Conservation (phyloP, 2,113 vertebrate species). For the Podiceps cristatus region DNA sequence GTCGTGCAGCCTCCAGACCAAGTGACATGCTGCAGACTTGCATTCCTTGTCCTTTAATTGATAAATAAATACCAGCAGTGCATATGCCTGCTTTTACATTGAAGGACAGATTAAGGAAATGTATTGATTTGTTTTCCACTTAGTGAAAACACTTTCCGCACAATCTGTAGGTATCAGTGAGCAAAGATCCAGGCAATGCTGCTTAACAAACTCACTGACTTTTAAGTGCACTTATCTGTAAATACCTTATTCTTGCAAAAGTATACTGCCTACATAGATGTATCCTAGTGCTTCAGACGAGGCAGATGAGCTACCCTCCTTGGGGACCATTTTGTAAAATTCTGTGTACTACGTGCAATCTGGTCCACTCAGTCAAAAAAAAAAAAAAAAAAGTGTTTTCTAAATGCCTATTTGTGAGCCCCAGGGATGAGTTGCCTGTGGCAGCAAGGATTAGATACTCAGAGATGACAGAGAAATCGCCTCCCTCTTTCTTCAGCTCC, state of each 20-base stretch:
- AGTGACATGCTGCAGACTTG: background rate
- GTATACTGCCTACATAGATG: background rate
- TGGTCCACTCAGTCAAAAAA: background rate
- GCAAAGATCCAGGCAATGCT: background rate
- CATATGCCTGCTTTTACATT: background rate
- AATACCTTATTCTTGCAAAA: constrained; percentile 4
- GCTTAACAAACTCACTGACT: constrained; percentile 19
- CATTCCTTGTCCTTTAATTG: background rate
- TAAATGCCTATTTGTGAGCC: background rate
- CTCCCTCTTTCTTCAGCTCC: background rate
- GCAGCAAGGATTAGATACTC: background rate
- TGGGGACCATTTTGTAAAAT: constrained; percentile 12
- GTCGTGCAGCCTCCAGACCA: background rate
- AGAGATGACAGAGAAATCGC: background rate
- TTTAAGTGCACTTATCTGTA: constrained; percentile 20
- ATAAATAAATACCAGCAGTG: background rate
- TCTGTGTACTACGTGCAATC: background rate
- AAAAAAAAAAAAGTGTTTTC: background rate
- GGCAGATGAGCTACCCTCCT: background rate
- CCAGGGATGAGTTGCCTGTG: background rate
- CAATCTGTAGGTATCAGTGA: background rate
- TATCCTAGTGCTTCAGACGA: background rate
- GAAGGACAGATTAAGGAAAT: background rate
- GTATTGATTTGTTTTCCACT: background rate
- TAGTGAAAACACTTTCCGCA: background rate